phyloP scores from a whole-genome alignment of 2,113 vertebrate genomes.

The Sorex fumeus region DNA sequence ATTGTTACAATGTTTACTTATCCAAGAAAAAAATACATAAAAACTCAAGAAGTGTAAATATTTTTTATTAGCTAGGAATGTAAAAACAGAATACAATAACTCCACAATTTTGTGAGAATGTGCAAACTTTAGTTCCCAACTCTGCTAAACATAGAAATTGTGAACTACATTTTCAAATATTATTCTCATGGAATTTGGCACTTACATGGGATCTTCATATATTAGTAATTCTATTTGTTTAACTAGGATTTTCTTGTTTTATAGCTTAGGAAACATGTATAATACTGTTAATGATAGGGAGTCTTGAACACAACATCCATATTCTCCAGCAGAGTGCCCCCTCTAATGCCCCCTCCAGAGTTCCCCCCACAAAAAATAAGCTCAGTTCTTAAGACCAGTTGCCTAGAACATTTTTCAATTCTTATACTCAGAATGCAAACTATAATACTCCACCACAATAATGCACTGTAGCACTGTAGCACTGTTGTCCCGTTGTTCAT shows the following conservation, averaged over 20 bases:
- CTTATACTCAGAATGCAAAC: neutral
- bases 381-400: too few relatives aligned
- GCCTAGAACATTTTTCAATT: neutral
- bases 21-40: slow-evolving; percentile 32
- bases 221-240: neutral
- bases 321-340: too few relatives aligned
- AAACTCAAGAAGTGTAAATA: neutral
- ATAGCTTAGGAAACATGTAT: too few relatives aligned
- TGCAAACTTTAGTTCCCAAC: neutral
- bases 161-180: neutral
- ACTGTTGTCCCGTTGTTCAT: too few relatives aligned
- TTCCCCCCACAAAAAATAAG: too few relatives aligned
- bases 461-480: neutral
- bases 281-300: too few relatives aligned
- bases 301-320: too few relatives aligned
- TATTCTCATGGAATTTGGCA: neutral
- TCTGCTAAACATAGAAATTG: neutral
- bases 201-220: fast-evolving
- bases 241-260: too few relatives aligned
- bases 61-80: neutral
- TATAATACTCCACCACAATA: neutral
- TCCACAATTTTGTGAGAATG: neutral
- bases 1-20: neutral
- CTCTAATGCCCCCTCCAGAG: too few relatives aligned
- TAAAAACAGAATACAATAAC: neutral